Percentiles rank a stretch among this genome's conserved stretches.
Evolutionary conservation across 2,797 vertebrate species (phyloP).

Genomic region (Leucoraja ocellata): DNA sequence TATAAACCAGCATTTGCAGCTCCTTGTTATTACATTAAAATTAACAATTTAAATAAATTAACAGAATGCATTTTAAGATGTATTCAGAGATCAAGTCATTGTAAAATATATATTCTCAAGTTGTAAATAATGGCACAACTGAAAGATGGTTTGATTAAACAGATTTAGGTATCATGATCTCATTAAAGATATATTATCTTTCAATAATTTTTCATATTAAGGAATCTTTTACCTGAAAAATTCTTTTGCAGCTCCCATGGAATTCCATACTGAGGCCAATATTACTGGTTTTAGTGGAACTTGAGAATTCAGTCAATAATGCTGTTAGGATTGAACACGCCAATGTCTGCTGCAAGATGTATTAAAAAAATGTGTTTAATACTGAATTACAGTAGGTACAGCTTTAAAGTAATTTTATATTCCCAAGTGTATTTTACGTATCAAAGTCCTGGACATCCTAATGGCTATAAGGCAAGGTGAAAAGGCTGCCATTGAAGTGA

Average conservation of each 20-base stretch:
- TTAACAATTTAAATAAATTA: not conserved
- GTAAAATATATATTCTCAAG: not conserved
- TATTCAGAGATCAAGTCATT: not conserved
- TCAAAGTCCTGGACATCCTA: not conserved
- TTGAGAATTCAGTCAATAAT: conserved; percentile 93
- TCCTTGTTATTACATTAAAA: not conserved
- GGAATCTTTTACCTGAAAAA: conserved; percentile 76
- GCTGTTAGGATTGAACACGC: conserved; percentile 97
- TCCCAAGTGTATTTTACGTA: not conserved
- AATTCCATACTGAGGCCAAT: conserved; percentile 99
- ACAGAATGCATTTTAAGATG: not conserved
- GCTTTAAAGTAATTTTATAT: not conserved
- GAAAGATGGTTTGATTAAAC: conserved; percentile 24
- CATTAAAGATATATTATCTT: conserved; percentile 40
- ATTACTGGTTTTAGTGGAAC: conserved; percentile 98
- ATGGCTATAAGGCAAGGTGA: not conserved
- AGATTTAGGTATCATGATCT: conserved; percentile 45
- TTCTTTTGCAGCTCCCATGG: conserved; percentile 91
- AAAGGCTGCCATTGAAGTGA: not conserved
- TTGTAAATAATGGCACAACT: not conserved
- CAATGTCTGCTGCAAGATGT: conserved; percentile 78
- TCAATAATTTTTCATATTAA: conserved; percentile 37
- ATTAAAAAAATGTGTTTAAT: not conserved
- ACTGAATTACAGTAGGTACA: not conserved
- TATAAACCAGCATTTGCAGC: no score